Base-by-base conservation (phyloP, 2,797 vertebrate species). In the Pipistrellus pipistrellus region DNA sequence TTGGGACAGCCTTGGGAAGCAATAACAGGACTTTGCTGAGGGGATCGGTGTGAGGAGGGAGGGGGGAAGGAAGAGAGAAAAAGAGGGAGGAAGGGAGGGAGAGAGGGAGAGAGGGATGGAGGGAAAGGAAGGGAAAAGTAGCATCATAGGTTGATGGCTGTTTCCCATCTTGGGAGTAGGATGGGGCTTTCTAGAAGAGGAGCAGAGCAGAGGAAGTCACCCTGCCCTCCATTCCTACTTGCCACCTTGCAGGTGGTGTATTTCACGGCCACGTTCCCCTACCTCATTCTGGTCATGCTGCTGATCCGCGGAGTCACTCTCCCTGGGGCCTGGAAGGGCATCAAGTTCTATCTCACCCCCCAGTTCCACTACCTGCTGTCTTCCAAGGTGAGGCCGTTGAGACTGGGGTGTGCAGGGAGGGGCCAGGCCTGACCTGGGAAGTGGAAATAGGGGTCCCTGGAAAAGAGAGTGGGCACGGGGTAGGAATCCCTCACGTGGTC, bases 231-330 rank as follows among this genome's bases (percentile, higher is more conserved):
- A 5, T 15, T 35, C 10, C 32, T 17, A 0, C 21, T 55, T 62
- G 0, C 8, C 17, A 0, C 23, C 68, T 85, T 32, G 25, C 97
- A 99, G 98, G 98, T 99, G 0, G 98, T 99, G 44, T 99, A 99
- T 69, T 98, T 99, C 97, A 99, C 98, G 0, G 98, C 98, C 95
- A 99, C 98, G 2, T 99, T 99, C 97, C 98, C 98, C 0, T 99
- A 99, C 93, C 96, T 99, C 97, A 98, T 99, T 96, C 97, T 99
- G 85, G 66, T 98, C 97, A 98, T 98, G 98, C 96, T 99, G 94
- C 97, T 99, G 4, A 96, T 98, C 66, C 98, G 98, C 0, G 98
- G 98, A 0, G 98, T 98, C 92, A 99, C 98, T 3, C 96, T 98
- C 88, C 98, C 98, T 1, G 98, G 98, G 84, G 98, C 98, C 87